phyloP scores from a whole-genome alignment of 2,888 invertebrate genomes.

The Drosophila longiperda region DNA sequence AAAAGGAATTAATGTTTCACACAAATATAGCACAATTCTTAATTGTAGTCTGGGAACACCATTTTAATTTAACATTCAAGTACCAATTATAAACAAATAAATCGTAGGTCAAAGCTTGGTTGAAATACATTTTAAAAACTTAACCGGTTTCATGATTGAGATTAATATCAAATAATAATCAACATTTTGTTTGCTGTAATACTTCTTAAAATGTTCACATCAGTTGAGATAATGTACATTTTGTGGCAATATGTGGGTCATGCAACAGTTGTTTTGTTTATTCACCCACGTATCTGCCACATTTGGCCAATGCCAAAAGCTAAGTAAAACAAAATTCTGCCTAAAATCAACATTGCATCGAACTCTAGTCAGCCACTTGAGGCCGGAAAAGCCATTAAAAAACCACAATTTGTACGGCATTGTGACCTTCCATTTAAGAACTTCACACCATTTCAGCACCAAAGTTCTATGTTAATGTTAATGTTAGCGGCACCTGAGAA shows the following conservation, averaged over 20 bases:
- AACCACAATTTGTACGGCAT: conserved; percentile 34
- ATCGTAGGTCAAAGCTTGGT: neutral
- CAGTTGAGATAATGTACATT: conserved; percentile 26
- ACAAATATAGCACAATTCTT: neutral
- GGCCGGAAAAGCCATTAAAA: conserved; percentile 52
- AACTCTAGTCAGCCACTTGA: conserved; percentile 27
- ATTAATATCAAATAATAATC: conserved; percentile 2
- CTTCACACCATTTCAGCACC: conserved; percentile 59
- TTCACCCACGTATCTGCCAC: conserved; percentile 48
- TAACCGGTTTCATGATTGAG: neutral
- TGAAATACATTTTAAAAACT: neutral
- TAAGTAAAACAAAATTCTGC: neutral
- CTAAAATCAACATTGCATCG: conserved; percentile 18
- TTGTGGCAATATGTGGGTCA: conserved; percentile 37
- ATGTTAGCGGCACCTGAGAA: conserved; percentile 34
- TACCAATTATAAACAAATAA: neutral
- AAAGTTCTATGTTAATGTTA: conserved; percentile 58
- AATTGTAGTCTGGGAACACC: neutral
- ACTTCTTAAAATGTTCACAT: conserved; percentile 1
- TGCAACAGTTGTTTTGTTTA: conserved; percentile 37
- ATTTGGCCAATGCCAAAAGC: conserved; percentile 59
- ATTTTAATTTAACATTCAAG: neutral
- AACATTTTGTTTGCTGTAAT: neutral
- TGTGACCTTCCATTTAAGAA: conserved; percentile 44
- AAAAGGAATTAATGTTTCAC: neutral